Percentiles rank a stretch among this genome's conserved stretches.
phyloP scores from a whole-genome alignment of 2,113 vertebrate genomes.

The Scomber colias region DNA sequence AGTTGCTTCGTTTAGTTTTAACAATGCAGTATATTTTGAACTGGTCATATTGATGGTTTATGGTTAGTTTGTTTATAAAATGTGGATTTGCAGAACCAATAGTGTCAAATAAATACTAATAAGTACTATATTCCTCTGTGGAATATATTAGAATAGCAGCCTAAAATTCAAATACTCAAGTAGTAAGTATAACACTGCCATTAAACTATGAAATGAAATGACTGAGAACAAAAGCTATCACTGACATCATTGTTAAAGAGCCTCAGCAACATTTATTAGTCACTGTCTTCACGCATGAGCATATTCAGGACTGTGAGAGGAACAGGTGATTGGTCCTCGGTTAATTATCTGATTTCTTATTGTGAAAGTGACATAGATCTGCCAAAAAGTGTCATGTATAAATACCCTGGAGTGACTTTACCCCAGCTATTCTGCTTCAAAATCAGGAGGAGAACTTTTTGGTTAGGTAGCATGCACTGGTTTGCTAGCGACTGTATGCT shows the following conservation, averaged over 20 bases:
- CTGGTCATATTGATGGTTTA: no score
- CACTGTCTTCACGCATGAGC: no score
- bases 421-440: not conserved
- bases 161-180: not conserved
- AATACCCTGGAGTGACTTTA: not conserved
- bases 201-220: not conserved
- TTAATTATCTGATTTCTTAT: no score
- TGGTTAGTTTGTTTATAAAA: no score
- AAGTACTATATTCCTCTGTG: not conserved
- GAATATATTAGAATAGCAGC: not conserved
- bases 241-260: not conserved
- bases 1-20: no score
- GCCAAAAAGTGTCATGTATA: not conserved
- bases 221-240: not conserved
- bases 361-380: not conserved
- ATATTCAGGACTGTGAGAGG: no score
- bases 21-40: no score
- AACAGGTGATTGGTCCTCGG: no score
- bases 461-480: not conserved
- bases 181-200: no score
- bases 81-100: no score
- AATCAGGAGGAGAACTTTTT: not conserved
- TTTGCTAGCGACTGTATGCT: conserved; percentile 11
- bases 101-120: no score
- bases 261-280: not conserved